Evolutionary conservation across 2,113 vertebrate species (phyloP).

Genomic region (Poecilia latipinna): DNA sequence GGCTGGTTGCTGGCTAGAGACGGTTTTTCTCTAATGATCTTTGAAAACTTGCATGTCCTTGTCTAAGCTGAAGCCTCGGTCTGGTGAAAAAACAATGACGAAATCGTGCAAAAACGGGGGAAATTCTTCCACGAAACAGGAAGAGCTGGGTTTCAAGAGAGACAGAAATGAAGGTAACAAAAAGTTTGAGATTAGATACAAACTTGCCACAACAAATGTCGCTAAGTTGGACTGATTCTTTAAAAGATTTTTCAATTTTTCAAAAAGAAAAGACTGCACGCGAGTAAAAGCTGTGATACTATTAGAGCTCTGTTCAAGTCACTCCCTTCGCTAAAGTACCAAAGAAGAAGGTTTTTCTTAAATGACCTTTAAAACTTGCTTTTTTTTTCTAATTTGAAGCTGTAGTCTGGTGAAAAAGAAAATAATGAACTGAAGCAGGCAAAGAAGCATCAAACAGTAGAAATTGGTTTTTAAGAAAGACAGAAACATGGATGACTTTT

Average conservation of each 20-base stretch:
- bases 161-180: neutral
- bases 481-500: conserved; percentile 3
- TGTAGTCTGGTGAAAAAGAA: conserved; percentile 13
- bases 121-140: no score
- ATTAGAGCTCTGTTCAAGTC: no score
- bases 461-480: neutral
- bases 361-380: conserved; percentile 46
- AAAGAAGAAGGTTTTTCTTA: conserved; percentile 49
- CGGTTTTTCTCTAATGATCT: conserved; percentile 47
- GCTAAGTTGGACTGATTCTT: no score
- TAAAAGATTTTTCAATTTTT: no score
- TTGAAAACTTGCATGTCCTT: conserved; percentile 36
- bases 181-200: no score
- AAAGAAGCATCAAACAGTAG: neutral
- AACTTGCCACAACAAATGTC: no score
- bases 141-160: neutral
- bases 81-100: neutral
- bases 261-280: no score
- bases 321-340: conserved; percentile 39
- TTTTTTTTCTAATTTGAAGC: conserved; percentile 59
- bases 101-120: neutral
- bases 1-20: conserved; percentile 55
- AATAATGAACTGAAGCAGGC: neutral
- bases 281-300: no score
- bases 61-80: conserved; percentile 56